These are phyloP conservation scores for Drosophila rhopaloa DNA, from an alignment of 1,140 invertebrate genomes.

Conservation along the genomic window DNA sequence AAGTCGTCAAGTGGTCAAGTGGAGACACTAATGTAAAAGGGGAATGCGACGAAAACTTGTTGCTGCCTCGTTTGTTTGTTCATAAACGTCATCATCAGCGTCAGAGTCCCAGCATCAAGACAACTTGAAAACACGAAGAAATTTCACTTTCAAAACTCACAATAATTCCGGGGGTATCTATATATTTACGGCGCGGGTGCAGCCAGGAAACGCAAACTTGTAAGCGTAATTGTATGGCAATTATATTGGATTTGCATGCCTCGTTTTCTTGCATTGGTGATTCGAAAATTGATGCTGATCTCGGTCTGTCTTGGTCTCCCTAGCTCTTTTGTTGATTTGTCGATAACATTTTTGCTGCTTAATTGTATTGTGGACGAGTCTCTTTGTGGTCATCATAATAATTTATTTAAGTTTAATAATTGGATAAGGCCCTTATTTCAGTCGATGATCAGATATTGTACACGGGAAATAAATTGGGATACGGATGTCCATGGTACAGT, in stretches of 20 bases:
- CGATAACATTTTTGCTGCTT: conserved; percentile 58
- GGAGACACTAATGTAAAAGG: conserved; percentile 21
- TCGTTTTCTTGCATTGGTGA: conserved; percentile 19
- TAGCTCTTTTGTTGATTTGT: conserved; percentile 65
- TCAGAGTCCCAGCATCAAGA: conserved; percentile 14
- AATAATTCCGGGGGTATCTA: conserved; percentile 44
- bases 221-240: conserved; percentile 44
- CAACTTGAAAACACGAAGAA: conserved; percentile 31
- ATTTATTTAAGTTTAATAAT: conserved; percentile 37
- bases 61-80: conserved; percentile 52
- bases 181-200: conserved; percentile 48
- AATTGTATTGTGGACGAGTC: conserved; percentile 48
- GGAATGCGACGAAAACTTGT: conserved; percentile 35
- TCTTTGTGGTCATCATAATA: conserved; percentile 36
- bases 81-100: conserved; percentile 49
- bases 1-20: conserved; percentile 48
- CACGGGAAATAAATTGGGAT: conserved; percentile 1
- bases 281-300: conserved; percentile 37
- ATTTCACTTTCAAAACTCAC: conserved; percentile 53
- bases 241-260: conserved; percentile 46
- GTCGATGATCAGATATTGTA: background rate
- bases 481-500: conserved; percentile 4
- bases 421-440: conserved; percentile 26
- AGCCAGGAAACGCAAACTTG: conserved; percentile 41
- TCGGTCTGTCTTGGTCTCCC: conserved; percentile 1